Percentiles rank a stretch among this genome's conserved stretches.
These are phyloP conservation scores for Leptinotarsa haldemani DNA, from an alignment of 2,888 invertebrate genomes.

Conservation along the genomic window DNA sequence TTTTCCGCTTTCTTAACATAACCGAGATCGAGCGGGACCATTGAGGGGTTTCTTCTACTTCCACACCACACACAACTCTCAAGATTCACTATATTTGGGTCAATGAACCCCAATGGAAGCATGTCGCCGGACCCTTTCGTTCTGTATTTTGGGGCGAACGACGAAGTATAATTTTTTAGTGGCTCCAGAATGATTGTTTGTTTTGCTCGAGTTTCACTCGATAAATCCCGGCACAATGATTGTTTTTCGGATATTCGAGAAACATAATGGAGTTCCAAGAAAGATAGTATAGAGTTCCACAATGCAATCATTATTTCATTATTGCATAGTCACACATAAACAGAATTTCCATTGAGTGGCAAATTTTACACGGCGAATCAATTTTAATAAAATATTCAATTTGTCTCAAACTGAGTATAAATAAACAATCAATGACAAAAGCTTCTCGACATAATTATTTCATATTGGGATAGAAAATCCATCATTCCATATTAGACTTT, in stretches of 20 bases:
- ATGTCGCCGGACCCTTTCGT: conserved; percentile 13
- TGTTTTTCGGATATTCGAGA: conserved; percentile 7
- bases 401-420: no score
- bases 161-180: conserved; percentile 7
- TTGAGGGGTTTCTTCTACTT: conserved; percentile 36
- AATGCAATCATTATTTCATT: no score
- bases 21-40: conserved; percentile 15
- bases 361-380: no score
- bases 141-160: conserved; percentile 18
- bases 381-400: no score
- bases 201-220: conserved; percentile 17
- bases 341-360: no score
- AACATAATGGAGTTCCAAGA: background rate
- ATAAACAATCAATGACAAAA: no score
- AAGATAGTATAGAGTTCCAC: background rate
- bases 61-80: conserved; percentile 19
- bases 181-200: conserved; percentile 18
- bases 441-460: no score
- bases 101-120: conserved; percentile 43
- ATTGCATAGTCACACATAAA: no score
- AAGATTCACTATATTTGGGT: conserved; percentile 46
- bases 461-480: no score
- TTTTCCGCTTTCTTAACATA: conserved; percentile 31
- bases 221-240: conserved; percentile 11
- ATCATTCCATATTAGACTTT: no score